Base-by-base conservation (phyloP, 2,797 vertebrate genomes). In the Mormyrops attenuatus region DNA sequence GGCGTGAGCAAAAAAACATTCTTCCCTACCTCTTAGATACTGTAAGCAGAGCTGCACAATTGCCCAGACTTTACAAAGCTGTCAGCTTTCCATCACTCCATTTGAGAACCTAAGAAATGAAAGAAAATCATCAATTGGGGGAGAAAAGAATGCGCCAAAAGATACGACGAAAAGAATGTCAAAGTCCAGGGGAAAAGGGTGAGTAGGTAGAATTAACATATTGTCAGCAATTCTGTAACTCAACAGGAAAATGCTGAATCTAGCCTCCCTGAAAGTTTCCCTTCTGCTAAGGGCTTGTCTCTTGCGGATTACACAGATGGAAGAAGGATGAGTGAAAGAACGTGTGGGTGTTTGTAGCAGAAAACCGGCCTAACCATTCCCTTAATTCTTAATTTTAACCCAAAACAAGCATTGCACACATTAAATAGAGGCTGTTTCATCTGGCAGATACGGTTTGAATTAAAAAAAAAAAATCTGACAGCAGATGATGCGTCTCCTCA, bases 211-310 rank as follows among this genome's bases (percentile, higher is more conserved):
- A 60, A 87, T 57, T 49, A 44, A 87, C 17, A 5, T 80, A 77
- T 89, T 88, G 50, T 77, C 15, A 47, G 26, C 34, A n/a, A 9
- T 41, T 52, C 15, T 17, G 93, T 90, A 63, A 90, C 90, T 91
- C 90, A 90, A 90, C 88, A 90, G 90, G 89, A 89, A 94, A 95
- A 95, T 93, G 93, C 92, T 92, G 91, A 93, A 95, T 95, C 94
- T 94, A 90, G 94, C 93, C 92, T 91, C 66, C 89, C 94, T 91
- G 90, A 87, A 55, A 90, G 82, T 88, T 17, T 90, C 52, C 90
- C 90, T 93, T 85, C 89, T 91, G 91, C 90, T 92, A 92, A 92
- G 91, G 47, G 91, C 92, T 92, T 85, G 15, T 77, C 85, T 88
- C 80, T 82, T 90, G 66, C 53, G 82, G 87, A 89, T 88, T 89